Percentiles rank a stretch among this genome's conserved stretches.
phyloP scores from a whole-genome alignment of 2,113 vertebrate species.

The Larimichthys crocea region DNA sequence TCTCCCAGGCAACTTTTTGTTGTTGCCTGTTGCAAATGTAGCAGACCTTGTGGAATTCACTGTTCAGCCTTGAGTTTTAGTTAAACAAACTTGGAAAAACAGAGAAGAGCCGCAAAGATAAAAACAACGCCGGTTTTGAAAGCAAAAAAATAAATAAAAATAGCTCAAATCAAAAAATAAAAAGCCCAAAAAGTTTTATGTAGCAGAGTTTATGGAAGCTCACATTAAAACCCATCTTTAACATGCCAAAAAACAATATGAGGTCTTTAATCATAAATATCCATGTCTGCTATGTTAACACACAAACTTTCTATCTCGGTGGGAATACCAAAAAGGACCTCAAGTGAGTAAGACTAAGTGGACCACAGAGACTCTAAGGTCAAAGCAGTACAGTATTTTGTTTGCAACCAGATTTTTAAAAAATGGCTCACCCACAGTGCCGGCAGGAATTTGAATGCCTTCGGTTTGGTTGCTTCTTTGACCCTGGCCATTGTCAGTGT shows the following conservation, averaged over 20 bases:
- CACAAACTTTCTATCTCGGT: neutral
- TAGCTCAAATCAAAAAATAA: neutral
- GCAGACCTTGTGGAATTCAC: constrained; percentile 10
- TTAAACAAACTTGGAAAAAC: constrained; percentile 21
- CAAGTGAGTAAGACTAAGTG: neutral
- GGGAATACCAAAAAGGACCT: neutral
- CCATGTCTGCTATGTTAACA: neutral
- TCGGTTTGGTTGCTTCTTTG: neutral
- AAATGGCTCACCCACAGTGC: neutral
- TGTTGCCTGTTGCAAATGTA: constrained; percentile 17
- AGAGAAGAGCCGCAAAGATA: neutral
- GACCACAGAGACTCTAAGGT: neutral
- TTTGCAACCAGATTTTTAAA: neutral
- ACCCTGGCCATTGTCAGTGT: neutral
- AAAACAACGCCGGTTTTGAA: neutral
- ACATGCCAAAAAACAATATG: neutral
- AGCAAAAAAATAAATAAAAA: neutral
- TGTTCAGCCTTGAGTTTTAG: constrained; percentile 30
- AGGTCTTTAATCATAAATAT: neutral
- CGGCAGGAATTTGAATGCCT: neutral
- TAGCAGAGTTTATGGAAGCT: neutral
- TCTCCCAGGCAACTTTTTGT: neutral
- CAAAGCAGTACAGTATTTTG: neutral
- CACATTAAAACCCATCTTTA: neutral
- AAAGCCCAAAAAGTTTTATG: neutral